Percentiles rank a stretch among this genome's conserved stretches.
Evolutionary conservation across 1,140 invertebrate species (phyloP).

Genomic region (Aphelinus certus): DNA sequence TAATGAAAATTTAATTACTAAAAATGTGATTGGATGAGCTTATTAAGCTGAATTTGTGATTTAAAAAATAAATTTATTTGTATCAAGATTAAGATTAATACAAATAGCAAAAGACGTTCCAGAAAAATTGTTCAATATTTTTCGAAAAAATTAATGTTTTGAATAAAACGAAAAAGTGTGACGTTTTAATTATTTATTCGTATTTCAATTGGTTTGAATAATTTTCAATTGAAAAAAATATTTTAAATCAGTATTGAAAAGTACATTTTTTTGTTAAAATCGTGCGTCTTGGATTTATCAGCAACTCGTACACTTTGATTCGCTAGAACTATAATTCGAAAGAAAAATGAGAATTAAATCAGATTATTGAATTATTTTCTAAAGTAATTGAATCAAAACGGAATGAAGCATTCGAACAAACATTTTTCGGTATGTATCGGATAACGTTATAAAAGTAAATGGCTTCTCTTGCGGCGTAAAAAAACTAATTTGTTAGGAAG

Average conservation of each 20-base stretch:
- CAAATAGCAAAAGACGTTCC: too few species aligned
- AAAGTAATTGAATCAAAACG: slow-evolving; percentile 28
- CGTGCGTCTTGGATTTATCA: slow-evolving; percentile 16
- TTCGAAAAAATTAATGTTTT: neutral
- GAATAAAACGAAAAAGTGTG: slow-evolving; percentile 8
- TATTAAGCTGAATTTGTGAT: slow-evolving; percentile 13
- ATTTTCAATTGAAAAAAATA: slow-evolving; percentile 7
- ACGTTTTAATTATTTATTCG: neutral
- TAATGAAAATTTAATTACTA: neutral
- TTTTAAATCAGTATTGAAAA: slow-evolving; percentile 22
- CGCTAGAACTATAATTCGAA: neutral
- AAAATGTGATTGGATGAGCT: slow-evolving; percentile 31
- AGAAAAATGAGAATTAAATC: too few species aligned
- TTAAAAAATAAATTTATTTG: slow-evolving; percentile 30
- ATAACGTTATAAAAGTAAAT: slow-evolving; percentile 45
- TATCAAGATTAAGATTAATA: neutral
- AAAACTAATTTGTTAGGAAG: slow-evolving; percentile 4
- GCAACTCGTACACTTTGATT: slow-evolving; percentile 14
- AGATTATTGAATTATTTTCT: neutral
- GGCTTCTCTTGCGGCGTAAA: slow-evolving; percentile 46
- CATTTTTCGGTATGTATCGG: slow-evolving; percentile 36
- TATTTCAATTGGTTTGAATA: slow-evolving; percentile 8
- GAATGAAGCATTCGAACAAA: slow-evolving; percentile 41
- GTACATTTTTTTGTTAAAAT: slow-evolving; percentile 21
- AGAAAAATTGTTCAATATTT: too few species aligned